Conservation (phyloP, 2,797 vertebrate genomes). For the Pogonophryne albipinna region DNA sequence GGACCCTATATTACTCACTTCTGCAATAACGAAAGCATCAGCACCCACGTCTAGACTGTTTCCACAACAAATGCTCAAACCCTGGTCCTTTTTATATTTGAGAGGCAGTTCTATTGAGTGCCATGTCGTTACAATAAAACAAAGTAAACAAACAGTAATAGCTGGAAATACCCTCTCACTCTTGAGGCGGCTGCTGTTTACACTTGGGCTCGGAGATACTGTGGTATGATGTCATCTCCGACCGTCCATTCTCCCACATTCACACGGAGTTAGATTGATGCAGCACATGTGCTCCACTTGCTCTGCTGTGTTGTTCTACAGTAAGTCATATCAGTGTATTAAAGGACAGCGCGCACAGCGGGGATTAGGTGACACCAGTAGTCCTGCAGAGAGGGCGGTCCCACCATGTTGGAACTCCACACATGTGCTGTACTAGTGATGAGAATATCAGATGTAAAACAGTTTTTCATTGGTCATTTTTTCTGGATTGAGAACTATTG, state of each 20-base stretch:
- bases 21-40: constrained; percentile 12
- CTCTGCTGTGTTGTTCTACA: constrained; percentile 71
- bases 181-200: constrained; percentile 72
- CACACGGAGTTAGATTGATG: constrained; percentile 75
- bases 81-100: constrained; percentile 33
- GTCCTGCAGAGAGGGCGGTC: constrained; percentile 69
- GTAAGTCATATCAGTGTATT: constrained; percentile 77
- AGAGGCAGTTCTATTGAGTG: constrained; percentile 36
- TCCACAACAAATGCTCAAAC: constrained; percentile 28
- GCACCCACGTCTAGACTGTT: constrained; percentile 4
- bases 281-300: constrained; percentile 74
- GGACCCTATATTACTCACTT: not conserved
- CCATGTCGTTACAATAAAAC: constrained; percentile 52
- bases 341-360: constrained; percentile 64
- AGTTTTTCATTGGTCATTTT: constrained; percentile 58
- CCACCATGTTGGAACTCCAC: constrained; percentile 60
- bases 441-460: constrained; percentile 75
- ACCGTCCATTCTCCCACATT: constrained; percentile 74
- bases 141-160: constrained; percentile 72
- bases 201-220: constrained; percentile 72
- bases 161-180: constrained; percentile 74
- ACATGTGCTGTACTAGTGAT: constrained; percentile 67
- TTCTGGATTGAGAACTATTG: constrained; percentile 42
- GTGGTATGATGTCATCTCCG: constrained; percentile 74
- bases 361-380: constrained; percentile 68